These are phyloP conservation scores for Cardiocondyla obscurior DNA, from an alignment of 1,140 invertebrate species.

Conservation along the genomic window DNA sequence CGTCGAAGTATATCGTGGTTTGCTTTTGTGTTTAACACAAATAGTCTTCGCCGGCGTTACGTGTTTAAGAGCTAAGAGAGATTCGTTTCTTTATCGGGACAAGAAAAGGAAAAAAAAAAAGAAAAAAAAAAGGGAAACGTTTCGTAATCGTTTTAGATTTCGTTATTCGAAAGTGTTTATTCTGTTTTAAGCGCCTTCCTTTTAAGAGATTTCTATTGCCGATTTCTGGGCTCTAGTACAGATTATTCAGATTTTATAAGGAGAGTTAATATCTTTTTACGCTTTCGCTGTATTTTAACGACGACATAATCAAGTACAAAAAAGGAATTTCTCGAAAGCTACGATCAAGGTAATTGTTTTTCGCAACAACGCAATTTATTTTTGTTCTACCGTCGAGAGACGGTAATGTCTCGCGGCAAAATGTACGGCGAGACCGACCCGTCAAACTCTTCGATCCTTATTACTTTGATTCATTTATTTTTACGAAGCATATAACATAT, in stretches of 20 bases:
- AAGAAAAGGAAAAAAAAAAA: too few species aligned
- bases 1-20: conserved; percentile 17
- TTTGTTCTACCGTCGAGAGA: not conserved
- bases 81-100: conserved; percentile 22
- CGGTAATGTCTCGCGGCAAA: too few species aligned
- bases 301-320: conserved; percentile 68
- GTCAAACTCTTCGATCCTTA: too few species aligned
- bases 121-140: not conserved
- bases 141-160: conserved; percentile 6
- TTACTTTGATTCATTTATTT: conserved; percentile 43
- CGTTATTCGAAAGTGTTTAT: not conserved
- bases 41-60: conserved; percentile 28
- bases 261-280: conserved; percentile 30
- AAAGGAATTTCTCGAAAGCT: conserved; percentile 33
- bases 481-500: conserved; percentile 49
- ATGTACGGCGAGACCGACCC: too few species aligned
- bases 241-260: conserved; percentile 49
- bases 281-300: conserved; percentile 57
- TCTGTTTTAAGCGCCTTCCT: conserved; percentile 18
- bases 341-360: conserved; percentile 46
- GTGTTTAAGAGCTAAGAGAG: conserved; percentile 20
- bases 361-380: not conserved
- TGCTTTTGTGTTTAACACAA: conserved; percentile 56
- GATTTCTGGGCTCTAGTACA: not conserved
- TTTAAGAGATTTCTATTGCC: conserved; percentile 10